These are phyloP conservation scores for Paramormyrops kingsleyae DNA, from an alignment of 2,113 vertebrate species.

Conservation along the genomic window DNA sequence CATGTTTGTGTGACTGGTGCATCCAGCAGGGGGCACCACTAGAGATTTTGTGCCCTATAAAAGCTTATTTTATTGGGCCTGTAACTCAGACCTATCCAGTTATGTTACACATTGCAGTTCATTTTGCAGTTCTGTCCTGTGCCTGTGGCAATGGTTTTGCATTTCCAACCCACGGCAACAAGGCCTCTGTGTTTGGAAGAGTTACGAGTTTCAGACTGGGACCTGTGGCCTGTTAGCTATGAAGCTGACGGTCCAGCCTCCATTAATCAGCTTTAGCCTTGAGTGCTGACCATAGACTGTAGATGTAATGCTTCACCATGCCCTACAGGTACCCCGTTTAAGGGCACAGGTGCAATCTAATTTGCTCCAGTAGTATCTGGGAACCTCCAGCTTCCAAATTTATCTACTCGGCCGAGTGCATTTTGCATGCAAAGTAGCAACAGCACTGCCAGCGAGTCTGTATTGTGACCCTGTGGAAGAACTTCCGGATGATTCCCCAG, in stretches of 20 bases:
- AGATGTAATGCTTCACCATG: neutral
- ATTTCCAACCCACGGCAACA: neutral
- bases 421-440: neutral
- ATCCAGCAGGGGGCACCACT: neutral
- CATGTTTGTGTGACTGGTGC: neutral
- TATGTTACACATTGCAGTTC: neutral
- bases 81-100: neutral
- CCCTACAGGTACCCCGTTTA: neutral
- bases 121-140: neutral
- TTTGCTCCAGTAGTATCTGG: neutral
- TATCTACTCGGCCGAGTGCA: neutral
- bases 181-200: neutral
- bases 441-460: neutral
- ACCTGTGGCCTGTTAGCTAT: neutral
- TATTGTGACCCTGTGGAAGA: neutral
- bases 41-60: neutral
- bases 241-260: neutral
- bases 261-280: neutral
- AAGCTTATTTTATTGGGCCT: neutral
- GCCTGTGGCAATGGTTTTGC: neutral
- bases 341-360: neutral
- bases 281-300: neutral
- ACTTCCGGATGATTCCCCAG: neutral
- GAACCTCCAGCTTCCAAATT: neutral
- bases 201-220: neutral